phyloP scores from a whole-genome alignment of 2,113 vertebrate species.

The Chaetura pelagica region DNA sequence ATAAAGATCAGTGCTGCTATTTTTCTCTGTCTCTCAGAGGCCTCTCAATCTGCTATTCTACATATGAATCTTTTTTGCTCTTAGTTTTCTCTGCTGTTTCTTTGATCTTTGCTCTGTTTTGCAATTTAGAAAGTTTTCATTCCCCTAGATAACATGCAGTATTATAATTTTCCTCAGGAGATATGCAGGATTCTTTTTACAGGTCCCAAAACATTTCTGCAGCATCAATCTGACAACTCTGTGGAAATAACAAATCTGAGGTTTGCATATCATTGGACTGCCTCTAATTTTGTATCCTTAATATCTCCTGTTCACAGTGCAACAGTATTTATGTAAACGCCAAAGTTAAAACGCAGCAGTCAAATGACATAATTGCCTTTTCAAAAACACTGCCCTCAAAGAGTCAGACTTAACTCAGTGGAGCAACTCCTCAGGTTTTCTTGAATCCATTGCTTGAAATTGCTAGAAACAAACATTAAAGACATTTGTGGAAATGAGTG shows the following conservation, averaged over 20 bases:
- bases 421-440: background rate
- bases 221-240: background rate
- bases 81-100: background rate
- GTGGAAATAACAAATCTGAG: background rate
- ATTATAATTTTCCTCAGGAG: background rate
- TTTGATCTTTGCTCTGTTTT: conserved; percentile 45
- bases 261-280: background rate
- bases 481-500: background rate
- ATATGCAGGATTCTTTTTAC: background rate
- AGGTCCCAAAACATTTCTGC: background rate
- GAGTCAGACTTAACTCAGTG: background rate
- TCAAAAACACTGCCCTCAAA: background rate
- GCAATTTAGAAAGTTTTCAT: background rate
- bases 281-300: background rate
- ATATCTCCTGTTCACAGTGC: background rate
- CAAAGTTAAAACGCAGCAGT: background rate
- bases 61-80: background rate
- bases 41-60: background rate
- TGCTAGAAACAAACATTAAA: background rate
- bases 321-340: background rate
- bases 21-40: background rate
- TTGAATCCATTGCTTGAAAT: background rate
- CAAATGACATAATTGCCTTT: background rate
- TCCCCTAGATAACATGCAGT: background rate
- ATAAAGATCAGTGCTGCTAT: background rate